These are phyloP conservation scores for Himalopsyche tibetana DNA, from an alignment of 2,888 invertebrate species.

Conservation along the genomic window DNA sequence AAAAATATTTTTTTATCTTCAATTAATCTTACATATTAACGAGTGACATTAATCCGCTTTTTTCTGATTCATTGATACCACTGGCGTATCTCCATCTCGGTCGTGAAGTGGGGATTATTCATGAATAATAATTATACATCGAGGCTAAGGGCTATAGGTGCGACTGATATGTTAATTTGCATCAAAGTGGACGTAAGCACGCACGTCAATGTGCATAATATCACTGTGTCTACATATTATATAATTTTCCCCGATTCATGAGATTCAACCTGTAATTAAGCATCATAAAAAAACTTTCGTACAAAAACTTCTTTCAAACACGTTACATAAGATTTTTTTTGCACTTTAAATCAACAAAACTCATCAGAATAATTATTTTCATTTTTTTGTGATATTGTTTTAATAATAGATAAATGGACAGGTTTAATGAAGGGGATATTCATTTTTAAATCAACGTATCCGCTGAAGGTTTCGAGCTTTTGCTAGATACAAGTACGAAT, in stretches of 20 bases:
- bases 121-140: slow-evolving; percentile 39
- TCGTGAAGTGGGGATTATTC: neutral
- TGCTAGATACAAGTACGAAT: too few relatives aligned
- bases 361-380: too few relatives aligned
- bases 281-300: too few relatives aligned
- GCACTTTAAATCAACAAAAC: neutral
- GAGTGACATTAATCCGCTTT: neutral
- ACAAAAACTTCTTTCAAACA: too few relatives aligned
- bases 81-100: slow-evolving; percentile 10
- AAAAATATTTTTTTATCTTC: too few relatives aligned
- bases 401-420: too few relatives aligned
- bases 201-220: slow-evolving; percentile 36
- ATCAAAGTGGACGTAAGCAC: slow-evolving; percentile 36
- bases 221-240: neutral
- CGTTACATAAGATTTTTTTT: neutral
- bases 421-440: too few relatives aligned
- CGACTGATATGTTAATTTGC: slow-evolving; percentile 43
- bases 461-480: too few relatives aligned
- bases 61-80: slow-evolving; percentile 26
- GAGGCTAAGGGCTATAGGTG: slow-evolving; percentile 24
- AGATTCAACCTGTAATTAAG: too few relatives aligned
- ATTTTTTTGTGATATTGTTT: too few relatives aligned
- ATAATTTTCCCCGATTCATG: neutral
- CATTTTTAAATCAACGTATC: too few relatives aligned
- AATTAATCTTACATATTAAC: too few relatives aligned